Conservation (phyloP, 2,113 vertebrate species). For the Ellobius talpinus region DNA sequence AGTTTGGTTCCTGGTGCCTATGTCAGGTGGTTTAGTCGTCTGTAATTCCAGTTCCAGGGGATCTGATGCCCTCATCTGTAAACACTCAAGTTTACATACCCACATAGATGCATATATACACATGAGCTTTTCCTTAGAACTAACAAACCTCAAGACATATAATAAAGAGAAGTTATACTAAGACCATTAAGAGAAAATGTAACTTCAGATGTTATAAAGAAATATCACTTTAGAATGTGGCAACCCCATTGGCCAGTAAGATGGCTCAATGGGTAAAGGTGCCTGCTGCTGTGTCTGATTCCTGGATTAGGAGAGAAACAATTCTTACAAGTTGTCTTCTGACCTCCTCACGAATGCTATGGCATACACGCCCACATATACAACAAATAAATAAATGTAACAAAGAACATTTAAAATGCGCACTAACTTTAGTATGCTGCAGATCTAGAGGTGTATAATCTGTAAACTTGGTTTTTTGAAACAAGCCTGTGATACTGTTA, state of each 20-base stretch:
- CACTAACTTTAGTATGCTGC: background rate
- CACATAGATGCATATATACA: background rate
- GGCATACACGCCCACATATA: background rate
- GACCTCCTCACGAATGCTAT: background rate
- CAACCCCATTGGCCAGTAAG: background rate
- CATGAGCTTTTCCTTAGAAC: background rate
- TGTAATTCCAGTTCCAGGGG: background rate
- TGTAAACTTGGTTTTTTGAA: constrained; percentile 18
- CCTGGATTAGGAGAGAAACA: background rate
- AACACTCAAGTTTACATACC: background rate
- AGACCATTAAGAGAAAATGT: constrained; percentile 20
- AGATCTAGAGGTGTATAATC: constrained; percentile 28
- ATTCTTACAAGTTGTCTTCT: background rate
- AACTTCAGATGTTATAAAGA: constrained; percentile 6
- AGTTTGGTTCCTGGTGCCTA: background rate
- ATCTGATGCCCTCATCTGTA: background rate
- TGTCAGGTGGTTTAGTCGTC: background rate
- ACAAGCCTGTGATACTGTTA: constrained; percentile 26
- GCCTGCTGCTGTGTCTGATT: background rate
- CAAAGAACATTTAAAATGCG: background rate
- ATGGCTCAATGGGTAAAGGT: background rate
- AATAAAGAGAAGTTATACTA: background rate
- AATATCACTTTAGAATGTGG: background rate
- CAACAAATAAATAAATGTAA: background rate
- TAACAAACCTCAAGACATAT: background rate